Percentiles rank a stretch among this genome's conserved stretches.
Evolutionary conservation across 1,140 invertebrate genomes (phyloP).

Genomic region (Drosophila yakuba): DNA sequence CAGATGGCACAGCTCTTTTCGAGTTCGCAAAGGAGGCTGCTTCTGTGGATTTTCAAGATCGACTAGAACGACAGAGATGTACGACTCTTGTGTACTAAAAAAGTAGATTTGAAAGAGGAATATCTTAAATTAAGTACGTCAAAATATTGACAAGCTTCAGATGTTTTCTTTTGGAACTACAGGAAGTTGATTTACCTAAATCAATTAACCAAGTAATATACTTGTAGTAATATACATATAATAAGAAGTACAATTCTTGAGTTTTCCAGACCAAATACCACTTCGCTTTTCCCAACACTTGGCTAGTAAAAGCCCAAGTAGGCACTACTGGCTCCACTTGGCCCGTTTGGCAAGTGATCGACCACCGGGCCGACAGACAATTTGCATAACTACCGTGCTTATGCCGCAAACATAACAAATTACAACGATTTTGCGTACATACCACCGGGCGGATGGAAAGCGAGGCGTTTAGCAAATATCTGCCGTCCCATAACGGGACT

Average conservation of each 20-base stretch:
- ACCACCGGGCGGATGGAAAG: constrained; percentile 40
- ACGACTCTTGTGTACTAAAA: neutral
- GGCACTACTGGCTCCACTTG: constrained; percentile 15
- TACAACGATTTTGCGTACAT: constrained; percentile 76
- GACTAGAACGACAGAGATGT: constrained; percentile 12
- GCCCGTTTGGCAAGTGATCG: constrained; percentile 51
- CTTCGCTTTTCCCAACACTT: no score
- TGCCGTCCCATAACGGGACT: constrained; percentile 63
- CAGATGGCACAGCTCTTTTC: constrained; percentile 59
- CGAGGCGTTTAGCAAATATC: constrained; percentile 66
- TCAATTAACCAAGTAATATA: no score
- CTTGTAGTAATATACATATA: no score
- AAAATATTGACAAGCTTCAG: no score
- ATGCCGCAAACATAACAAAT: constrained; percentile 78
- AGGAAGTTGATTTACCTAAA: no score
- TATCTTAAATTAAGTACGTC: no score
- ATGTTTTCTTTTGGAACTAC: no score
- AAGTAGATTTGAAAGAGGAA: no score
- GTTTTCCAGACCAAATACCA: no score
- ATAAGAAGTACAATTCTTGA: no score
- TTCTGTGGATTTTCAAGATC: neutral
- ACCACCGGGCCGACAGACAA: constrained; percentile 64
- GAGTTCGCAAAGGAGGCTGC: constrained; percentile 12
- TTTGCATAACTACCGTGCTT: constrained; percentile 79
- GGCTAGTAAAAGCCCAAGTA: neutral